Percentiles rank a stretch among this genome's conserved stretches.
phyloP scores from a whole-genome alignment of 1,140 invertebrate genomes.

The Paracyclopina nana region DNA sequence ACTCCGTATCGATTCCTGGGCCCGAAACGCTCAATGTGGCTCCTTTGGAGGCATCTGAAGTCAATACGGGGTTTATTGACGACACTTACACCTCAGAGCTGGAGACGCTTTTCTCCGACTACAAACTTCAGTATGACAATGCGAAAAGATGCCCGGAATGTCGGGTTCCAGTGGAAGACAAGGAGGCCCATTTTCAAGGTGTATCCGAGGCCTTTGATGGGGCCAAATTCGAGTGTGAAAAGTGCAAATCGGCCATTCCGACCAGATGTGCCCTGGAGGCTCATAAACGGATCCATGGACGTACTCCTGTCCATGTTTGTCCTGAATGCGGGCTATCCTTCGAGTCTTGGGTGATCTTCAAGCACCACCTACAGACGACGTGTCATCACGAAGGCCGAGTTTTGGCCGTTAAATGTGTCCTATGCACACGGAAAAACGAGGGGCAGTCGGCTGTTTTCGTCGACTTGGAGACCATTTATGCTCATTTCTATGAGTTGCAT shows the following conservation, averaged over 20 bases:
- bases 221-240: background rate
- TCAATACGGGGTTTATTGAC: background rate
- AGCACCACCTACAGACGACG: background rate
- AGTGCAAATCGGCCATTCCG: background rate
- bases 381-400: background rate
- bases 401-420: background rate
- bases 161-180: background rate
- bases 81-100: background rate
- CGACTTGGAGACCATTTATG: too few relatives aligned
- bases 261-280: background rate
- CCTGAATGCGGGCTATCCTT: background rate
- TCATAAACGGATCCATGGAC: background rate
- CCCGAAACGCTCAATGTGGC: background rate
- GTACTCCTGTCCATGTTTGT: background rate
- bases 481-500: too few relatives aligned
- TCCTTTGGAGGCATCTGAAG: background rate
- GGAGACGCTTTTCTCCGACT: background rate
- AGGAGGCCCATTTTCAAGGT: background rate
- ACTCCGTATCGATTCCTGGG: background rate
- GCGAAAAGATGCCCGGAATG: background rate
- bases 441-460: background rate
- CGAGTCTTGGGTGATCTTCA: background rate
- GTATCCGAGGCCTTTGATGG: background rate
- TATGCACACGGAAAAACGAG: background rate
- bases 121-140: background rate